Base-by-base conservation (phyloP, 2,797 vertebrate genomes). In the Eulemur rubriventer region DNA sequence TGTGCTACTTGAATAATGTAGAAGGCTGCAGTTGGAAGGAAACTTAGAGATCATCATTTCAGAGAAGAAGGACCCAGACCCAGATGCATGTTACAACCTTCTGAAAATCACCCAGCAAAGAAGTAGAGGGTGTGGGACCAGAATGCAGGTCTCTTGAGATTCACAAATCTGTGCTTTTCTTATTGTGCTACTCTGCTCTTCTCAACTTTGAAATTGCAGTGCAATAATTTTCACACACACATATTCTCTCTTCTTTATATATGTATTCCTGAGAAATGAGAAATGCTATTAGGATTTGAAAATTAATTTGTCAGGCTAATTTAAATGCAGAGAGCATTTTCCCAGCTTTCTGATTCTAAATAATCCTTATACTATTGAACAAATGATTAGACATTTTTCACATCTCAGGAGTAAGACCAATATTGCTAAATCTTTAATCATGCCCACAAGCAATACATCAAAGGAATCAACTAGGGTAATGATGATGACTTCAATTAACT, bases 391-490 rank as follows among this genome's bases (percentile, higher is more conserved):
- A 55, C 93, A 84, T 96, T 97, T 96, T 97, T 97, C 88, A 95
- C 85, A 78, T 94, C 73, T 95, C 59, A 95, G 73, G 52, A 91
- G 61, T 96, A 97, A 95, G 90, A 95, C 90, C 92, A 94, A 91
- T 97, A 97, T 84, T 96, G 83, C 81, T 97, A 95, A 97, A 97
- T 97, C 95, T 97, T 97, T 97, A 97, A 97, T 97, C 96, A 94
- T 81, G 48, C 70, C 96, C 70, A 70, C 75, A 94, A 75, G 97
- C 91, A 89, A 92, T 94, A 72, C 91, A 97, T 97, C 96, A 97
- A 97, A 98, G 59, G 83, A 82, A 95, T 92, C 89, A 94, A 61
- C 26, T 81, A 81, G 91, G 94, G 67, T 97, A 95, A 96, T 95
- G 90, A 94, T 88, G 84, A 97, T 85, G 82, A 85, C 82, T 95